phyloP scores from a whole-genome alignment of 1,140 invertebrate species.

The Ceratitis capitata region DNA sequence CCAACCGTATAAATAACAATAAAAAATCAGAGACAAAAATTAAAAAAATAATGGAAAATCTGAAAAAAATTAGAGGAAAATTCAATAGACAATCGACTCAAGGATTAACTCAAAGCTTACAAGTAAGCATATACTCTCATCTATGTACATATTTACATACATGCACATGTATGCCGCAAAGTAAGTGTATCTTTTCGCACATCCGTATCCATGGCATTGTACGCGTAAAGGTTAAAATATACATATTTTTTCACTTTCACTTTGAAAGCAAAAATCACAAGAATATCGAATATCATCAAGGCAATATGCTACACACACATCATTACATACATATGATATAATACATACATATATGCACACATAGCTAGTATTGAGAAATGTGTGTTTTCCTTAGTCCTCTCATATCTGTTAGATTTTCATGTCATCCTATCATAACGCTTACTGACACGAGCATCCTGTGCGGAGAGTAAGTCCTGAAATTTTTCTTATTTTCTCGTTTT shows the following conservation, averaged over 20 bases:
- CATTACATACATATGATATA: neutral
- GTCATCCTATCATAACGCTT: neutral
- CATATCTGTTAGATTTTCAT: neutral
- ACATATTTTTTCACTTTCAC: slow-evolving; percentile 18
- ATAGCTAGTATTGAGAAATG: neutral
- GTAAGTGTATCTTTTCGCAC: neutral
- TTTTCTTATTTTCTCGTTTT: neutral
- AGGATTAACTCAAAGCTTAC: neutral
- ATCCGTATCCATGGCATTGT: neutral
- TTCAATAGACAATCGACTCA: slow-evolving; percentile 1
- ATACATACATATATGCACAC: neutral
- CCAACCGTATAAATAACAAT: neutral
- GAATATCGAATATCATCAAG: slow-evolving; percentile 6
- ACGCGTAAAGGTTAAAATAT: neutral
- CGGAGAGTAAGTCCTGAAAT: neutral
- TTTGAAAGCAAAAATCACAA: neutral
- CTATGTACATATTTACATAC: neutral
- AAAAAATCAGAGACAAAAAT: neutral
- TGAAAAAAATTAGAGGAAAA: neutral
- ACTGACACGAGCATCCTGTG: neutral
- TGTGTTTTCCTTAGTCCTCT: too few relatives aligned
- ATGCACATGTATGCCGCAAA: neutral
- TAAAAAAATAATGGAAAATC: too few relatives aligned
- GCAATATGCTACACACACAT: neutral
- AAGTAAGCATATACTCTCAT: neutral